Conservation (phyloP, 1,140 invertebrate species). For the Drosophila pruinosa region DNA sequence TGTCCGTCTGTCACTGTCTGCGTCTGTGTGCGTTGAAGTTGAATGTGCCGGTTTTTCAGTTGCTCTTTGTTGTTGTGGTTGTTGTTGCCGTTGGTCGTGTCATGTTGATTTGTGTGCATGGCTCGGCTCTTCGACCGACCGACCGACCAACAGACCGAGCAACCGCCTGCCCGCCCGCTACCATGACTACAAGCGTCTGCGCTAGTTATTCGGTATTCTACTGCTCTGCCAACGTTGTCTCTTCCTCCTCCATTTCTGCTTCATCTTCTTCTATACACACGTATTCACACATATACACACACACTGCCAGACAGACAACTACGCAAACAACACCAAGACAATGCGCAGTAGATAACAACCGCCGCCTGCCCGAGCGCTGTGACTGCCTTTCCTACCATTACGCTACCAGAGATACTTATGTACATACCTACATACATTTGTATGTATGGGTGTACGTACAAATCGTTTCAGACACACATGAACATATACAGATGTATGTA, state of each 20-base stretch:
- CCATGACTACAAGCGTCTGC: conserved; percentile 62
- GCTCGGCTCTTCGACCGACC: conserved; percentile 31
- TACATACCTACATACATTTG: conserved; percentile 12
- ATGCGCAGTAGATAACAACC: conserved; percentile 77
- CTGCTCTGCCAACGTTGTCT: conserved; percentile 50
- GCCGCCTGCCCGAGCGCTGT: conserved; percentile 29
- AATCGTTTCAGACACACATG: background rate
- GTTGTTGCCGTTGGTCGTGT: conserved; percentile 77
- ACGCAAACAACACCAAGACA: conserved; percentile 78
- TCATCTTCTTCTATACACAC: conserved; percentile 53
- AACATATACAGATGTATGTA: conserved; percentile 16
- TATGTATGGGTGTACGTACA: background rate
- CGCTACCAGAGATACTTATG: conserved; percentile 22
- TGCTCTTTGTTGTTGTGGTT: conserved; percentile 41
- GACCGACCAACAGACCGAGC: conserved; percentile 8
- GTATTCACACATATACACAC: conserved; percentile 7
- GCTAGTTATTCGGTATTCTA: conserved; percentile 69
- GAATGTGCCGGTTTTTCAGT: conserved; percentile 68
- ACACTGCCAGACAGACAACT: conserved; percentile 56
- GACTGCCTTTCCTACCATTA: too few species aligned
- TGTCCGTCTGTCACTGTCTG: conserved; percentile 29
- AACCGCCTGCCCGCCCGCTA: conserved; percentile 33
- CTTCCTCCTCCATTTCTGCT: conserved; percentile 60
- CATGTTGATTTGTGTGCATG: conserved; percentile 76
- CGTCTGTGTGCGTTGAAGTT: conserved; percentile 59